phyloP scores from a whole-genome alignment of 2,797 vertebrate species.

The Neostethus bicornis region DNA sequence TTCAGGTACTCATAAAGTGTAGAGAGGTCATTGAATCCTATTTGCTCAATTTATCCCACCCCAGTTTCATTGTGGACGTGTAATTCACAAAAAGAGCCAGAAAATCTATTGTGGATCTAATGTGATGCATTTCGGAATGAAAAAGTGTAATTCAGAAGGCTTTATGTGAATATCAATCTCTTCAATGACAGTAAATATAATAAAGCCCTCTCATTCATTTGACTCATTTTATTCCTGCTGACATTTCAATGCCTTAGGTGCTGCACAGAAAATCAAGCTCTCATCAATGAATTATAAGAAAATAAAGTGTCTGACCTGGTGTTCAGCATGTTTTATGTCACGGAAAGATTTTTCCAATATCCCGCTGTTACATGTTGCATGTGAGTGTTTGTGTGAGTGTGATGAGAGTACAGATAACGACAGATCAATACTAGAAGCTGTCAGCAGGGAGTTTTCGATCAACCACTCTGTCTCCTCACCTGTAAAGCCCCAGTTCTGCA shows the following conservation, averaged over 20 bases:
- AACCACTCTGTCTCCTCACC: conserved; percentile 42
- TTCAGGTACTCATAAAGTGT: neutral
- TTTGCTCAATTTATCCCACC: neutral
- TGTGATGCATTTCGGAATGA: neutral
- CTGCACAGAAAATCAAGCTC: conserved; percentile 24
- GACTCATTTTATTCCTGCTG: conserved; percentile 1
- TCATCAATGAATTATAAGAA: conserved; percentile 34
- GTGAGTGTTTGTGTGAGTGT: conserved; percentile 17
- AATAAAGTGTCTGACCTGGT: conserved; percentile 26
- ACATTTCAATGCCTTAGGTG: conserved; percentile 3
- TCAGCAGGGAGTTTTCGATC: conserved; percentile 70
- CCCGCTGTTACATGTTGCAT: conserved; percentile 27
- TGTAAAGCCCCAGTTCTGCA: conserved; percentile 30
- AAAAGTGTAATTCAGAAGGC: neutral
- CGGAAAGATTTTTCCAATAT: conserved; percentile 49
- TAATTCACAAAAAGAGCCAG: neutral
- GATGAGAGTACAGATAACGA: conserved; percentile 43
- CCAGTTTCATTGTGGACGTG: neutral
- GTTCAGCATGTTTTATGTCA: conserved; percentile 46
- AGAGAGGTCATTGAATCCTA: neutral
- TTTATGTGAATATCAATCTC: neutral
- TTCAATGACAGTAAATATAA: neutral
- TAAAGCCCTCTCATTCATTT: conserved; percentile 1
- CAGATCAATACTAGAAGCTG: conserved; percentile 64
- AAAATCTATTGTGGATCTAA: conserved; percentile 18